phyloP scores from a whole-genome alignment of 2,113 vertebrate species.

The Oreochromis aureus region DNA sequence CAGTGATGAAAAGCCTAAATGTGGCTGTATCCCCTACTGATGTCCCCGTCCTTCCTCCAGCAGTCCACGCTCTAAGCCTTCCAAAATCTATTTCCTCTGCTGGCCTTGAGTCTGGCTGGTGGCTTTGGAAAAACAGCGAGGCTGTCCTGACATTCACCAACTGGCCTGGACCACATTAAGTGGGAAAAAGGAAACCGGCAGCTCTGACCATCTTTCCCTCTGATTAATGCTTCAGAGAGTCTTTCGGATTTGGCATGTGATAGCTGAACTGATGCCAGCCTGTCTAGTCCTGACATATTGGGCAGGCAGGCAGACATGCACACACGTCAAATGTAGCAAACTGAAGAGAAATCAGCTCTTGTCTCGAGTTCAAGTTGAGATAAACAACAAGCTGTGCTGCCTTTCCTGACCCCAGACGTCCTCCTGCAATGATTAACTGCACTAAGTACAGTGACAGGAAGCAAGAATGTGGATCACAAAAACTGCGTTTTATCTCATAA shows the following conservation, averaged over 20 bases:
- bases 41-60: background rate
- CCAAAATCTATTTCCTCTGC: slow-evolving; percentile 15
- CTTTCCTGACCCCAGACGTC: background rate
- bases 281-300: slow-evolving; percentile 40
- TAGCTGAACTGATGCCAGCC: slow-evolving; percentile 27
- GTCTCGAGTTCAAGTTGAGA: background rate
- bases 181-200: slow-evolving; percentile 2
- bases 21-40: background rate
- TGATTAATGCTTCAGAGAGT: slow-evolving; percentile 41
- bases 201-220: slow-evolving; percentile 23
- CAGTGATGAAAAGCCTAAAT: background rate
- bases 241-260: slow-evolving; percentile 33
- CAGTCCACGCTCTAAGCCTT: background rate
- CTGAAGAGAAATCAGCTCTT: background rate
- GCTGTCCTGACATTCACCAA: slow-evolving; percentile 8
- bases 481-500: background rate
- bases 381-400: background rate
- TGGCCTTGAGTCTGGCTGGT: background rate
- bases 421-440: background rate
- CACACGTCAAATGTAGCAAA: background rate
- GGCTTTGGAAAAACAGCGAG: background rate
- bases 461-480: background rate
- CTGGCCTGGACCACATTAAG: slow-evolving; percentile 11
- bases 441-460: background rate
- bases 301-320: slow-evolving; percentile 22